Evolutionary conservation across 1,140 invertebrate genomes (phyloP), one percentile per base, ranked within the genome.

Genomic region (Zeugodacus cucurbitae): DNA sequence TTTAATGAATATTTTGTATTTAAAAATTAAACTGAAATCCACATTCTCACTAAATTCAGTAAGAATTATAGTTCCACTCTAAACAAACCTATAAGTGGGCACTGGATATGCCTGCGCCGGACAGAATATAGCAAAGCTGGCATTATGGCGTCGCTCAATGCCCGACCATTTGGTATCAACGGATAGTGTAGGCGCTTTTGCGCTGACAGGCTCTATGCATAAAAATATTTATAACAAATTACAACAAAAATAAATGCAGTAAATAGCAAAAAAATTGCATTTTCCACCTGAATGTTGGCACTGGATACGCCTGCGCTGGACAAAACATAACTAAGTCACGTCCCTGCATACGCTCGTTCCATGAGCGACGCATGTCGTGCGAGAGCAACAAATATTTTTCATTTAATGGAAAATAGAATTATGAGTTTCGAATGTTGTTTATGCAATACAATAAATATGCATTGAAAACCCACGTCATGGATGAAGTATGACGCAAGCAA

Each of bases 51-150:
- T 26, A 62, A 62, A 26, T 62, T n/a, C 17, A 26, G 11, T 10
- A 62, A 62, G 26, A 2, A 62, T 62, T 62, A 62, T 62, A 54
- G n/a, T 62, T 62, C 22, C 7, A 7, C n/a, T n/a, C 22, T 62
- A 44, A 44, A 14, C 64, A 70, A 87, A 97, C 96, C 96, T 96
- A 95, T 95, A 95, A 70, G 94, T 92, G 90, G 96, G 95, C 91
- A 96, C 94, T 89, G 96, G 96, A 94, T 95, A 96, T 86, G 95
- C 95, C 93, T 96, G 95, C 62, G 95, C 95, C 32, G 95, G 95
- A 92, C 95, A 96, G 54, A 95, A 93, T 87, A 96, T 92, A 87
- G 96, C 95, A 88, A 95, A 93, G 58, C 92, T 93, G 58, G 92
- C 89, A 62, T 91, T 93, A 54, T 94, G 92, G 90, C 90, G 37